Evolutionary conservation across 2,888 invertebrate species (phyloP).

Genomic region (Cephus nigrinus): DNA sequence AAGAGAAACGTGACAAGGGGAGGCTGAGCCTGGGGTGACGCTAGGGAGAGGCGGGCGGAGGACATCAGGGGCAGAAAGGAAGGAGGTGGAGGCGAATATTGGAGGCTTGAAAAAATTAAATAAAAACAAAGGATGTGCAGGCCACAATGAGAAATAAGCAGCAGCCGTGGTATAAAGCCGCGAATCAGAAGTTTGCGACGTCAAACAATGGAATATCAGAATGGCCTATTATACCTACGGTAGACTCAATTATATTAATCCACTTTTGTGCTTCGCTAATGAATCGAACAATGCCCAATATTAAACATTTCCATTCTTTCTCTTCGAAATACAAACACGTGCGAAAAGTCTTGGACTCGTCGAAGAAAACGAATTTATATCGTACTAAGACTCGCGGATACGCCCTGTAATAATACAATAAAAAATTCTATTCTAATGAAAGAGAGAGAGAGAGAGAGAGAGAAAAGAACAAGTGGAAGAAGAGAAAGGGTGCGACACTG

Average conservation of each 20-base stretch:
- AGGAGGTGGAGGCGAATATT: too few relatives aligned
- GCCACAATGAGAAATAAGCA: slow-evolving; percentile 46
- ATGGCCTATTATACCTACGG: slow-evolving; percentile 53
- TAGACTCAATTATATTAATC: slow-evolving; percentile 63
- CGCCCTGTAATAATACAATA: not conserved
- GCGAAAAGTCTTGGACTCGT: too few relatives aligned
- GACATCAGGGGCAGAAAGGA: too few relatives aligned
- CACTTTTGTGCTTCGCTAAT: slow-evolving; percentile 62
- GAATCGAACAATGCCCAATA: slow-evolving; percentile 59
- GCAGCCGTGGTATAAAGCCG: slow-evolving; percentile 30
- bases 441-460: slow-evolving; percentile 1
- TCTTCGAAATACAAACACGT: slow-evolving; percentile 3
- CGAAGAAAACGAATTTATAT: too few relatives aligned
- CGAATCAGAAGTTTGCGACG: slow-evolving; percentile 47
- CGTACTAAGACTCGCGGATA: too few relatives aligned
- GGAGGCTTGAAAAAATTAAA: slow-evolving; percentile 39
- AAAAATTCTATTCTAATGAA: too few relatives aligned
- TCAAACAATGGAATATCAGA: slow-evolving; percentile 58
- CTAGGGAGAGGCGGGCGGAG: too few relatives aligned
- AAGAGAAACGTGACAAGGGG: not conserved
- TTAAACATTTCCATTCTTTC: slow-evolving; percentile 41
- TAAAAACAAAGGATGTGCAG: slow-evolving; percentile 35
- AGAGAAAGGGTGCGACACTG: not conserved
- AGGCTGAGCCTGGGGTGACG: slow-evolving; percentile 6
- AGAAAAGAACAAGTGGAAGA: not conserved